These are phyloP conservation scores for Pimephales promelas DNA, from an alignment of 2,113 vertebrate species.

Conservation along the genomic window DNA sequence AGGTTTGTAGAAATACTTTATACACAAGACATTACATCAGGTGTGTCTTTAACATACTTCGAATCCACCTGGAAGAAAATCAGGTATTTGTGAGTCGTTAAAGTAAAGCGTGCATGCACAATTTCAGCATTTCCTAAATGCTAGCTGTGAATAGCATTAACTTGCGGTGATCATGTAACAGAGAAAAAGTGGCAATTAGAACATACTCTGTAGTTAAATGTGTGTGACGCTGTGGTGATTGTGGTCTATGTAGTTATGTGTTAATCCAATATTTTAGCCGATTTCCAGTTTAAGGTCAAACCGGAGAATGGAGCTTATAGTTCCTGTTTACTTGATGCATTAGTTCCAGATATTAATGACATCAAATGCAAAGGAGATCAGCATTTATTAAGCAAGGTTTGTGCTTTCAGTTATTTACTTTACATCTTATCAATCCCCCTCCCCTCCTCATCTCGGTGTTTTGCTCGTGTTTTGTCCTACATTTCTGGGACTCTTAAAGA, in stretches of 20 bases:
- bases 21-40: constrained; percentile 62
- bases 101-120: constrained; percentile 62
- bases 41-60: constrained; percentile 54
- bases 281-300: constrained; percentile 66
- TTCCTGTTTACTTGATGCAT: constrained; percentile 67
- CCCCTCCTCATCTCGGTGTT: constrained; percentile 64
- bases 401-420: constrained; percentile 66
- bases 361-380: constrained; percentile 66
- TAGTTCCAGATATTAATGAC: constrained; percentile 66
- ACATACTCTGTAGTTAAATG: constrained; percentile 50
- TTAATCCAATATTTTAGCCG: constrained; percentile 65
- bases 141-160: constrained; percentile 18
- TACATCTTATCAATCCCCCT: constrained; percentile 64
- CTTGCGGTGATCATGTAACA: constrained; percentile 44
- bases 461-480: constrained; percentile 60
- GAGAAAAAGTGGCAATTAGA: constrained; percentile 44
- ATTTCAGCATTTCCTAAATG: constrained; percentile 46
- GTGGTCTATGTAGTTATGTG: constrained; percentile 61
- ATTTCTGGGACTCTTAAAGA: constrained; percentile 46
- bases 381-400: constrained; percentile 66
- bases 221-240: constrained; percentile 58
- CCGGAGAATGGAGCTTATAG: constrained; percentile 65
- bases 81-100: constrained; percentile 53
- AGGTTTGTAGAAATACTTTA: constrained; percentile 69
- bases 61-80: constrained; percentile 57